Evolutionary conservation across 37 sponge, comb jelly and placozoan species (phyloP).

Genomic region (Haliclona indistincta): DNA sequence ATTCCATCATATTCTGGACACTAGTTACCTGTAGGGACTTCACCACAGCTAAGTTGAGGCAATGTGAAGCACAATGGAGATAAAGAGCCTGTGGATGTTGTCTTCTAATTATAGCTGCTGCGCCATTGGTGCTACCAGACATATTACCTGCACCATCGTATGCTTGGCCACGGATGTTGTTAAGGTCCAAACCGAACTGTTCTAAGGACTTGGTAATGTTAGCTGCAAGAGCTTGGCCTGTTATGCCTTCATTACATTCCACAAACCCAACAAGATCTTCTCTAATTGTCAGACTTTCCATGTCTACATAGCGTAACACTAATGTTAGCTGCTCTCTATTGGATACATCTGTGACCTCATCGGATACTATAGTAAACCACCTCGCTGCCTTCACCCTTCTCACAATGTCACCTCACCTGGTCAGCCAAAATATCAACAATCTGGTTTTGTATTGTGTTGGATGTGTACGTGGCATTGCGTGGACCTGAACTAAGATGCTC

Average conservation of each 20-base stretch:
- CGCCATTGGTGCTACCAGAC: slow-evolving; percentile 32
- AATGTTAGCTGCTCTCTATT: slow-evolving; percentile 63
- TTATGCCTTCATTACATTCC: slow-evolving; percentile 66
- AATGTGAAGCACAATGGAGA: slow-evolving; percentile 56
- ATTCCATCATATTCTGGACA: slow-evolving; percentile 65
- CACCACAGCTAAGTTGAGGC: slow-evolving; percentile 54
- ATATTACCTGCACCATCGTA: slow-evolving; percentile 65
- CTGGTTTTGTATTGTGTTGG: slow-evolving; percentile 14
- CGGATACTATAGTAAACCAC: slow-evolving; percentile 43
- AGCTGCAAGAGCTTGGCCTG: slow-evolving; percentile 59
- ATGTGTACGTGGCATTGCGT: slow-evolving; percentile 37
- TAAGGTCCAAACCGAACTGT: slow-evolving; percentile 47
- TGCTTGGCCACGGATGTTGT: slow-evolving; percentile 45
- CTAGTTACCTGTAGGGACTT: slow-evolving; percentile 16
- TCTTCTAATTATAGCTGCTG: slow-evolving; percentile 37
- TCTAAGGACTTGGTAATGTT: slow-evolving; percentile 33
- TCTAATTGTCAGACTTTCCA: slow-evolving; percentile 26
- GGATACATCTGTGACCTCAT: slow-evolving; percentile 52
- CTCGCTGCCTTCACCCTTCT: background rate
- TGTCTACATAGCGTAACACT: slow-evolving; percentile 59
- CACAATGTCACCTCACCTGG: slow-evolving; percentile 2
- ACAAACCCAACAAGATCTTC: slow-evolving; percentile 67
- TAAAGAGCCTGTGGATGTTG: slow-evolving; percentile 42
- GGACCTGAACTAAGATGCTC: slow-evolving; percentile 18
- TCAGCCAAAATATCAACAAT: slow-evolving; percentile 11